phyloP scores from a whole-genome alignment of 2,797 vertebrate species.

The Halcyon leucocephala region DNA sequence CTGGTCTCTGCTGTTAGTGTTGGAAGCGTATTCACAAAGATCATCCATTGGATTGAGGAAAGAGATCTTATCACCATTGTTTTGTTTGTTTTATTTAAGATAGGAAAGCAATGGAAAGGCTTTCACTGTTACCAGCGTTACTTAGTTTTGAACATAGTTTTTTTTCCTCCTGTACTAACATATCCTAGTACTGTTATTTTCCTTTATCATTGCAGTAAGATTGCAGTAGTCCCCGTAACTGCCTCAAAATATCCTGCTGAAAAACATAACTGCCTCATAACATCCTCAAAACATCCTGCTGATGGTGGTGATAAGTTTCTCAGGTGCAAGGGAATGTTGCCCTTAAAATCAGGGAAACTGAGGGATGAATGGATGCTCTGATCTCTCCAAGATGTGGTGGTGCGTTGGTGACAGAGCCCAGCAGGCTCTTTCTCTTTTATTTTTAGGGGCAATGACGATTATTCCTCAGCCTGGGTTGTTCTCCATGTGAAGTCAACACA shows the following conservation, averaged over 20 bases:
- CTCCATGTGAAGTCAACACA: neutral
- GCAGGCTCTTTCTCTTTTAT: neutral
- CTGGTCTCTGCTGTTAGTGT: constrained; percentile 32
- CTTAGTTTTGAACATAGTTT: neutral
- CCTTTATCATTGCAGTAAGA: neutral
- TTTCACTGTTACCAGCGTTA: neutral
- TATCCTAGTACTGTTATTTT: neutral
- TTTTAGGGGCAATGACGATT: neutral
- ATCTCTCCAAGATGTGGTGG: neutral
- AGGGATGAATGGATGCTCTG: neutral
- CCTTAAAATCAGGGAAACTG: neutral
- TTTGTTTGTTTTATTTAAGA: constrained; percentile 59
- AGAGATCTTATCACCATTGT: constrained; percentile 47
- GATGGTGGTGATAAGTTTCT: neutral
- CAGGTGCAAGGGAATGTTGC: neutral
- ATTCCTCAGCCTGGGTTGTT: neutral
- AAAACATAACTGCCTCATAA: neutral
- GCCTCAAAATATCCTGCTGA: neutral
- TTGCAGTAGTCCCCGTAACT: neutral
- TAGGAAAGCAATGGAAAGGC: neutral
- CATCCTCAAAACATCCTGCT: neutral
- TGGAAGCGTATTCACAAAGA: constrained; percentile 28
- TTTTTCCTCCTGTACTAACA: neutral
- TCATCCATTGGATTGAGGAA: constrained; percentile 53
- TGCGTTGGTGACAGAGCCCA: neutral